These are phyloP conservation scores for Micrasema longulum DNA, from an alignment of 1,140 invertebrate genomes.

Conservation along the genomic window DNA sequence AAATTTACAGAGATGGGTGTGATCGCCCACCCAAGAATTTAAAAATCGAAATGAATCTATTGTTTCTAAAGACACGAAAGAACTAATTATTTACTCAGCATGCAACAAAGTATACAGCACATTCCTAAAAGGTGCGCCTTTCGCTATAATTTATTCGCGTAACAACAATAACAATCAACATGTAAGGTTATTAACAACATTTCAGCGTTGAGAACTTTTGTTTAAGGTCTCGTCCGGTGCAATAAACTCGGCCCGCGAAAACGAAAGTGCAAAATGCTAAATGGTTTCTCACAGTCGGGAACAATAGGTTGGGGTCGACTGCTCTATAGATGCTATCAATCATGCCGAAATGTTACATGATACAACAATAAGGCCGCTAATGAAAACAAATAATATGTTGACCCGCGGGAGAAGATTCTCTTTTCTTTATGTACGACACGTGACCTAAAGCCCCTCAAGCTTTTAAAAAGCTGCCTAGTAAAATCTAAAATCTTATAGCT, in stretches of 20 bases:
- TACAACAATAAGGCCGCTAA: conserved; percentile 36
- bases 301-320: conserved; percentile 29
- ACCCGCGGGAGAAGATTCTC: conserved; percentile 2
- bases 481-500: too few species aligned
- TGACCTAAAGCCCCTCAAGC: too few species aligned
- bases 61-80: too few species aligned
- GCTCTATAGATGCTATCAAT: conserved; percentile 34
- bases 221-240: conserved; percentile 28
- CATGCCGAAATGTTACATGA: conserved; percentile 22
- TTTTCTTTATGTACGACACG: background rate
- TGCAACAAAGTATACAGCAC: too few species aligned
- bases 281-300: conserved; percentile 42
- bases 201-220: conserved; percentile 14
- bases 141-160: conserved; percentile 2
- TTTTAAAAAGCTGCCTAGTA: too few species aligned
- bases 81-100: too few species aligned
- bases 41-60: too few species aligned
- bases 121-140: background rate
- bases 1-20: too few species aligned
- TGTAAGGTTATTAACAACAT: conserved; percentile 20
- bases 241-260: conserved; percentile 42
- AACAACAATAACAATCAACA: too few species aligned
- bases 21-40: too few species aligned
- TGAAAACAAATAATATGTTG: conserved; percentile 34
- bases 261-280: conserved; percentile 45